These are phyloP conservation scores for Drosophila buzzatii DNA, from an alignment of 2,888 invertebrate species.

Conservation along the genomic window DNA sequence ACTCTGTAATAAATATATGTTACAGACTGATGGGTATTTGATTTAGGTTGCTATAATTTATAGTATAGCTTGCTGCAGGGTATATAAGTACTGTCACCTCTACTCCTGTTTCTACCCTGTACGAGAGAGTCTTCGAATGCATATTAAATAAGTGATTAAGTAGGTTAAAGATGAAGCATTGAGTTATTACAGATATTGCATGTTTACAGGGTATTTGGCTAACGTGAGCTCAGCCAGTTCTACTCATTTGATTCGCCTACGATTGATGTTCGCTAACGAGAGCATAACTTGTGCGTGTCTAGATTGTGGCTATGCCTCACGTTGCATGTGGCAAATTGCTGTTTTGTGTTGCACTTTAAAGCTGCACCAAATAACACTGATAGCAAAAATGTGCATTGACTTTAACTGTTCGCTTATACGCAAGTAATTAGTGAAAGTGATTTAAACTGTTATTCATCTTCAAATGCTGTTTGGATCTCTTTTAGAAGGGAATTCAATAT, in stretches of 20 bases:
- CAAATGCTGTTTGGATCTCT: neutral
- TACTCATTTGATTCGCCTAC: conserved; percentile 2
- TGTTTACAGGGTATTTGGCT: conserved; percentile 24
- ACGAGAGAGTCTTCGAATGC: neutral
- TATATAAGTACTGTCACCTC: neutral
- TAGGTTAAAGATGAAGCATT: neutral
- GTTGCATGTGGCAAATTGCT: conserved; percentile 74
- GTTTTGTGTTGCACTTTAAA: conserved; percentile 63
- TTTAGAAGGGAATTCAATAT: neutral
- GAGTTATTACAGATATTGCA: neutral
- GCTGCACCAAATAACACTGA: conserved; percentile 37
- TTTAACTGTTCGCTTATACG: conserved; percentile 24
- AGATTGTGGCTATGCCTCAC: conserved; percentile 43
- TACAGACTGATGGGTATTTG: neutral
- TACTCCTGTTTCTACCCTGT: neutral
- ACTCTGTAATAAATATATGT: neutral
- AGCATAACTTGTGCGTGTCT: conserved; percentile 71
- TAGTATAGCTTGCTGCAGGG: neutral
- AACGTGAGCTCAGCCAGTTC: neutral
- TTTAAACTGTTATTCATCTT: conserved; percentile 1
- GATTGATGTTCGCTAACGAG: conserved; percentile 68
- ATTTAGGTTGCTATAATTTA: neutral
- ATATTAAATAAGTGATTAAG: neutral
- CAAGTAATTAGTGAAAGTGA: conserved; percentile 39
- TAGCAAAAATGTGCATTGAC: conserved; percentile 20